Conservation (phyloP, 2,797 vertebrate species). For the Zenarchopterus dispar region DNA sequence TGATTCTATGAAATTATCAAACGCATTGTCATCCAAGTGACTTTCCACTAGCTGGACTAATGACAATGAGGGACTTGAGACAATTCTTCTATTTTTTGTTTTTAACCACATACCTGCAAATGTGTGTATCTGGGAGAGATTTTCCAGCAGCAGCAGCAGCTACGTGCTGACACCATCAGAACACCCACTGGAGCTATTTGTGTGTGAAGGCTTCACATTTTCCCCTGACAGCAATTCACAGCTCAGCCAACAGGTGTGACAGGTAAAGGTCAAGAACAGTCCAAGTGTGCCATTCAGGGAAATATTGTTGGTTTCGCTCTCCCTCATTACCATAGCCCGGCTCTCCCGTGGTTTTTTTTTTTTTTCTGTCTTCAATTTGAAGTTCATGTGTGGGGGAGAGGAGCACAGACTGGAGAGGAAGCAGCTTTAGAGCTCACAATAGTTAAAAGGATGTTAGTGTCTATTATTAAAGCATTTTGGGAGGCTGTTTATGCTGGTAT, state of each 20-base stretch:
- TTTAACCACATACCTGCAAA: conserved; percentile 7
- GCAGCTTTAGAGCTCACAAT: conserved; percentile 15
- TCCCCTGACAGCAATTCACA: conserved; percentile 30
- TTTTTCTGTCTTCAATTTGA: too few relatives aligned
- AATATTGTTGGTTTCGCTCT: conserved; percentile 18
- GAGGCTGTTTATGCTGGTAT: too few relatives aligned
- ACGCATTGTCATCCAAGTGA: background rate
- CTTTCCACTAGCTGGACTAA: background rate
- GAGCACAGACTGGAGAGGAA: background rate
- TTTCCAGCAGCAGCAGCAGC: background rate
- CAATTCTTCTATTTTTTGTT: conserved; percentile 34
- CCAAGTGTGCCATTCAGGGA: conserved; percentile 14
- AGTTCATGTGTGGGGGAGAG: background rate
- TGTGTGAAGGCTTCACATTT: conserved; percentile 30
- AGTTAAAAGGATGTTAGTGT: too few relatives aligned
- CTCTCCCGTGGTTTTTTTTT: conserved; percentile 2
- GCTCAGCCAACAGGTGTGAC: conserved; percentile 32
- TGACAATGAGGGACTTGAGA: conserved; percentile 5
- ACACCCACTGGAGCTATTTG: conserved; percentile 17
- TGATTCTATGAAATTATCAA: background rate
- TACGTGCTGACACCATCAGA: conserved; percentile 14
- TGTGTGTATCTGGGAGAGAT: conserved; percentile 1
- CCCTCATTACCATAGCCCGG: conserved; percentile 20
- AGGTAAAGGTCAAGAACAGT: conserved; percentile 51
- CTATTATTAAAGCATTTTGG: too few relatives aligned